Evolutionary conservation across 1,140 invertebrate genomes (phyloP), one percentile per base, ranked within the genome.

Genomic region (Lepidurus couesii): DNA sequence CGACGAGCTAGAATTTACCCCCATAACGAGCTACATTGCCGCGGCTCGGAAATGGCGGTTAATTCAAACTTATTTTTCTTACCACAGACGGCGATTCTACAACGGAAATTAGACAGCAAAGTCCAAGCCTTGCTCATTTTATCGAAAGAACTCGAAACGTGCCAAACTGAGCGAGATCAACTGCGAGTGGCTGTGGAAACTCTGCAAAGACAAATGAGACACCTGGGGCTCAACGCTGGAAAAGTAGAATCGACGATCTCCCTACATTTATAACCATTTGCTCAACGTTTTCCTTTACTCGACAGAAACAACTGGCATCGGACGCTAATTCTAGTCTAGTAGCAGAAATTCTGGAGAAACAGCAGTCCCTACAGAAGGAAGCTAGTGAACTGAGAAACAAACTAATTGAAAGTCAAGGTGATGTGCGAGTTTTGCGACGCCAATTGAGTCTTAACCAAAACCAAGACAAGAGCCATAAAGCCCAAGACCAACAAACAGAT

Each of bases 391-490:
- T 65, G 13, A 65, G 53, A 21, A 11, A 4, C 6, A 65, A 65
- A 65, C 53, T 65, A 1, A 65, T 65, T 10, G 53, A 65, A 65
- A 65, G 53, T 65, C 53, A 65, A 65, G 53, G 53, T 21, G 53
- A 65, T n/a, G 53, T 65, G 1, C 53, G 53, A 65, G 53, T 65
- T 21, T 21, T 65, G n/a, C 16, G 53, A 21, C 53, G 53, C 1
- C 53, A 65, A 21, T 65, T 65, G 21, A 65, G 53, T 16, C 53
- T 65, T 7, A 65, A 65, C 53, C 53, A 65, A 65, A 65, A 65
- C 13, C 16, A 9, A 13, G 53, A 65, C 16, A 65, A 65, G 21
- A 21, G 5, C 13, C 21, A n/a, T 21, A 65, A 65, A 16, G 7
- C 53, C 21, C 53, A 65, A 65, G 53, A 65, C 21, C 53, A 65